phyloP scores from a whole-genome alignment of 2,113 vertebrate genomes.

The Heteronetta atricapilla region DNA sequence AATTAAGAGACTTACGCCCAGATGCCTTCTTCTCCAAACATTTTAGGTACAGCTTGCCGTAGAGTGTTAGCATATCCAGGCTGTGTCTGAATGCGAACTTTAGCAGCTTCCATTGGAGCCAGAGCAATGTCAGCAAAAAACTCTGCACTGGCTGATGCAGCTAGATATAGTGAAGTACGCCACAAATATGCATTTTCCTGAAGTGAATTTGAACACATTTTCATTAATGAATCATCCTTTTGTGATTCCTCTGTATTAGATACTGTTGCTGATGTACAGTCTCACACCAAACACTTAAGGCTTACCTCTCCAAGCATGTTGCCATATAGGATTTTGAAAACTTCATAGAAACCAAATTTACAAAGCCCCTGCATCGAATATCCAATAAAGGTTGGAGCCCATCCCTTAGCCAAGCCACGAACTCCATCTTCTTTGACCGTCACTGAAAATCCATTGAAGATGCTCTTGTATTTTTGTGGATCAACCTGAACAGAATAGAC shows the following conservation, averaged over 20 bases:
- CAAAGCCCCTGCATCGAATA: constrained; percentile 99
- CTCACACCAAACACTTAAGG: background rate
- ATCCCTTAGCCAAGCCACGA: constrained; percentile 94
- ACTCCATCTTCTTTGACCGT: constrained; percentile 93
- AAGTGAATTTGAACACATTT: background rate
- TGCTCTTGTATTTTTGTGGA: constrained; percentile 94
- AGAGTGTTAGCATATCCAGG: constrained; percentile 96
- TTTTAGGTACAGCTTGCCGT: constrained; percentile 92
- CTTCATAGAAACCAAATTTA: constrained; percentile 99
- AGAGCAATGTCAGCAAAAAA: constrained; percentile 99
- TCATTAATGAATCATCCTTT: background rate
- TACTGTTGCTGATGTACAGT: background rate
- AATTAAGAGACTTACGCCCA: constrained; percentile 88
- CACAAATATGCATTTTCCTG: constrained; percentile 96
- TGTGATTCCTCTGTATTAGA: background rate
- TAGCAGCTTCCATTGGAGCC: constrained; percentile 98
- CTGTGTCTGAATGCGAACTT: constrained; percentile 97
- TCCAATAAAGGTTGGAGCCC: constrained; percentile 97
- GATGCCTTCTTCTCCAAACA: constrained; percentile 93
- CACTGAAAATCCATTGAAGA: constrained; percentile 92
- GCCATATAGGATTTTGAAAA: constrained; percentile 94
- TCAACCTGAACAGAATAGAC: constrained; percentile 82
- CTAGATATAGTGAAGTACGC: constrained; percentile 96
- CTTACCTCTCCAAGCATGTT: constrained; percentile 94
- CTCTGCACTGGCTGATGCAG: constrained; percentile 97